Evolutionary conservation across 2,113 vertebrate species (phyloP), one percentile per base, ranked within the genome.

Genomic region (Phrynosoma blainvillii): DNA sequence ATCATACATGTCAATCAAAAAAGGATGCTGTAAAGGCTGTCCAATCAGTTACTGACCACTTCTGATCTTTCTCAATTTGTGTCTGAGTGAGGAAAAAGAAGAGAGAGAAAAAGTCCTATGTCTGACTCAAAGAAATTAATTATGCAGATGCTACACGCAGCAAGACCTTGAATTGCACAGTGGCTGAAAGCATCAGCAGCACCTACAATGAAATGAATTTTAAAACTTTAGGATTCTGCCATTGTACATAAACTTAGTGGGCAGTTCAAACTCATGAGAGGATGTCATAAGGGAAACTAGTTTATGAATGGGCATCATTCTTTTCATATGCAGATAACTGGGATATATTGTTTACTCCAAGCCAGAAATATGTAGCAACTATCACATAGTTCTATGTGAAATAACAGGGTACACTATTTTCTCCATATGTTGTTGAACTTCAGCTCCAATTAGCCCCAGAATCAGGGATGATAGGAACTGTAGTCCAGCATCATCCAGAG

Each of bases 51-150:
- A 84, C 42, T 73, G 68, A 21, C 47, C 30, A 32, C 47, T 73
- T 84, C 12, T 30, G 42, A 62, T 62, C 18, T 16, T 32, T 40
- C 18, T 71, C 18, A 30, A 14, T 27, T 84, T 84, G 16, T n/a
- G 42, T 73, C 20, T 82, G 27, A 84, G 30, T 54, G 42, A 84
- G n/a, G 5, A 59, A n/a, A 27, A 16, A 79, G 30, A 47, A 10
- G 20, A 42, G 14, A 70, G 21, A 42, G 25, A 82, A 82, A 30
- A 65, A 76, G 36, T 27, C 12, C 71, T 21, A 84, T 11, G 40
- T 84, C 83, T 75, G 52, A 32, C 36, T 76, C 73, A 75, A 75
- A 25, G 54, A 85, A 76, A 85, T 85, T 85, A 65, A 76, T 75
- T 84, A 84, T 40, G 83, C 71, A 75, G 54, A 73, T 73, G 30